These are phyloP conservation scores for Actenoides lindsayi DNA, from an alignment of 2,113 vertebrate species.

Conservation along the genomic window DNA sequence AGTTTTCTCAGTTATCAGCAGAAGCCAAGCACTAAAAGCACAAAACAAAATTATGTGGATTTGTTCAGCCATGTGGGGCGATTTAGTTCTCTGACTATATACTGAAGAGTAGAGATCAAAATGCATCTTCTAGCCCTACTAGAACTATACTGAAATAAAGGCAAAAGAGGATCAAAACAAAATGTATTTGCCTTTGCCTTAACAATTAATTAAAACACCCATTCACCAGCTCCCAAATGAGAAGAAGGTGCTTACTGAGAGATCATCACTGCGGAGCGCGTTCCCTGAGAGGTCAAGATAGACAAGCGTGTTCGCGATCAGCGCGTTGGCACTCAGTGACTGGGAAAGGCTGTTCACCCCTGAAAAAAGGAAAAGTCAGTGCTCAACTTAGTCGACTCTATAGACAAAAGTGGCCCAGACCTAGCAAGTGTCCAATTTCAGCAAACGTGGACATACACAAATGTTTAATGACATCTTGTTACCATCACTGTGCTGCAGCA, in stretches of 20 bases:
- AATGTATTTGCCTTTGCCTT: not conserved
- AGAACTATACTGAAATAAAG: not conserved
- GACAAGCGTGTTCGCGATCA: conserved; percentile 78
- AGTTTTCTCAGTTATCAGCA: not conserved
- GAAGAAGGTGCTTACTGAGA: conserved; percentile 76
- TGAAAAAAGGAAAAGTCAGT: conserved; percentile 43
- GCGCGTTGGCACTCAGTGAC: conserved; percentile 85
- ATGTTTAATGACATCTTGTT: not conserved
- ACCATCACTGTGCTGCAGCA: not conserved
- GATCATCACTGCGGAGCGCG: conserved; percentile 88
- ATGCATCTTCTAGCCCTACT: not conserved
- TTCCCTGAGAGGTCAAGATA: conserved; percentile 95
- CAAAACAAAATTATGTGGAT: not conserved
- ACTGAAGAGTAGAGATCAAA: not conserved
- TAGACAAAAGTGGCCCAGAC: not conserved
- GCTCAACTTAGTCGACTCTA: not conserved
- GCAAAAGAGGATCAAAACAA: not conserved
- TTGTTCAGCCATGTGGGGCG: not conserved
- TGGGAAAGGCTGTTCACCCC: conserved; percentile 92
- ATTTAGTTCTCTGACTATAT: not conserved
- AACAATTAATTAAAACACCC: not conserved
- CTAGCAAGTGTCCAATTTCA: not conserved
- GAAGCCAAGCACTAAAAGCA: not conserved
- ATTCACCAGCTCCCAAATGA: not conserved
- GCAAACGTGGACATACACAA: not conserved